These are phyloP conservation scores for Idaea biselata DNA, from an alignment of 2,888 invertebrate genomes.

Conservation along the genomic window DNA sequence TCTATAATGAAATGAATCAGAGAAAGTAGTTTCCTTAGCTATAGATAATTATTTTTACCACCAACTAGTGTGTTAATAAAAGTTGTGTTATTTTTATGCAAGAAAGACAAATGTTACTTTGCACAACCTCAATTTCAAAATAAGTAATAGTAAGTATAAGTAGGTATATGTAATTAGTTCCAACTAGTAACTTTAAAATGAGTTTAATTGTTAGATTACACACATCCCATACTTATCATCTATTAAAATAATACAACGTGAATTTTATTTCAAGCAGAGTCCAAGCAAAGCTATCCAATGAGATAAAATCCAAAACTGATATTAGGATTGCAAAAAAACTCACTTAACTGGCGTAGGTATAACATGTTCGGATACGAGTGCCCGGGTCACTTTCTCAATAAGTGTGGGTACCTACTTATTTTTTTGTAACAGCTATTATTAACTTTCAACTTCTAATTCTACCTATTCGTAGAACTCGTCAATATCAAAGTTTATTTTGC, in stretches of 20 bases:
- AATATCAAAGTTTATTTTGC: not conserved
- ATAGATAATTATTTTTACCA: not conserved
- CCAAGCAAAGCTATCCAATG: not conserved
- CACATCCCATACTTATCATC: not conserved
- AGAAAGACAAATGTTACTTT: not conserved
- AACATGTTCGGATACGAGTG: not conserved
- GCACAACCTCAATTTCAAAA: not conserved
- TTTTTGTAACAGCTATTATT: not conserved
- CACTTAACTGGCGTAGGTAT: not conserved
- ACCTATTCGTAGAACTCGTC: not conserved
- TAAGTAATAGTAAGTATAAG: not conserved
- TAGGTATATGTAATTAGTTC: not conserved
- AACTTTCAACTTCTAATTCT: not conserved
- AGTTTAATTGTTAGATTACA: not conserved
- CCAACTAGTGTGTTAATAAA: not conserved
- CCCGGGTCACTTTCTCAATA: not conserved
- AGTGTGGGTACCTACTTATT: not conserved
- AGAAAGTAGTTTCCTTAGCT: not conserved
- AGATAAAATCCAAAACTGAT: not conserved
- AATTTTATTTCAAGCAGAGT: not conserved
- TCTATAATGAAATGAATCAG: not conserved
- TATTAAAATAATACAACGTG: not conserved
- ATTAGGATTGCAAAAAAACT: not conserved
- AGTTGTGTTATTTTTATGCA: not conserved
- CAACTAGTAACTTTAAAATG: not conserved